Evolutionary conservation across 2,113 vertebrate species (phyloP).

Genomic region (Cyphomyrus plagiostoma): DNA sequence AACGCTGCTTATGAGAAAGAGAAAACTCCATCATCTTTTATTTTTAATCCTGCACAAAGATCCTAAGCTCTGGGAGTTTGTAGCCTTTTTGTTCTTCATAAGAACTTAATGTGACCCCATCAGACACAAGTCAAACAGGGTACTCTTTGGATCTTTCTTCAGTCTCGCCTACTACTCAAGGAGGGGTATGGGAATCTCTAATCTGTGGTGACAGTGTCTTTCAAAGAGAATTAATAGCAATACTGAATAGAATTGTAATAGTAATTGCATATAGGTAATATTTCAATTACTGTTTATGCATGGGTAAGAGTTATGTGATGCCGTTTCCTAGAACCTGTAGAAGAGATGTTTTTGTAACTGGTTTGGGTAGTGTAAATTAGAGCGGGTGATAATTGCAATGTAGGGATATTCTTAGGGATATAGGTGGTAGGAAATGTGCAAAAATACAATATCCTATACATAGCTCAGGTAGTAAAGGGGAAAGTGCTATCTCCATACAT

Average conservation of each 20-base stretch:
- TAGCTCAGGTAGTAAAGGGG: conserved; percentile 23
- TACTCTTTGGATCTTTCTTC: not conserved
- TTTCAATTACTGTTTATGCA: not conserved
- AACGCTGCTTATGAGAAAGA: not conserved
- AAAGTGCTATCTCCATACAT: conserved; percentile 19
- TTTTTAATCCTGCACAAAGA: conserved; percentile 19
- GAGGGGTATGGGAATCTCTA: not conserved
- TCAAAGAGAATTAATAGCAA: not conserved
- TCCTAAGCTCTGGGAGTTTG: not conserved
- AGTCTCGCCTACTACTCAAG: not conserved
- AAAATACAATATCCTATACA: not conserved
- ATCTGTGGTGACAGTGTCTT: not conserved
- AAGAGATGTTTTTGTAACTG: not conserved
- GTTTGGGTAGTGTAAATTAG: not conserved
- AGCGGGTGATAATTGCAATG: not conserved
- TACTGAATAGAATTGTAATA: not conserved
- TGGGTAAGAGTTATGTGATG: not conserved
- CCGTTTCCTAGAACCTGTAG: not conserved
- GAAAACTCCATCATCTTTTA: not conserved
- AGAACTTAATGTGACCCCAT: not conserved
- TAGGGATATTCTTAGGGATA: not conserved
- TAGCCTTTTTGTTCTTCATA: not conserved
- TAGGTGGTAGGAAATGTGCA: not conserved
- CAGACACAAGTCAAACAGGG: not conserved
- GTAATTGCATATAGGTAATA: not conserved